Evolutionary conservation across 2,113 vertebrate genomes (phyloP), one percentile per base, ranked within the genome.

Genomic region (Apodemus speciosus): DNA sequence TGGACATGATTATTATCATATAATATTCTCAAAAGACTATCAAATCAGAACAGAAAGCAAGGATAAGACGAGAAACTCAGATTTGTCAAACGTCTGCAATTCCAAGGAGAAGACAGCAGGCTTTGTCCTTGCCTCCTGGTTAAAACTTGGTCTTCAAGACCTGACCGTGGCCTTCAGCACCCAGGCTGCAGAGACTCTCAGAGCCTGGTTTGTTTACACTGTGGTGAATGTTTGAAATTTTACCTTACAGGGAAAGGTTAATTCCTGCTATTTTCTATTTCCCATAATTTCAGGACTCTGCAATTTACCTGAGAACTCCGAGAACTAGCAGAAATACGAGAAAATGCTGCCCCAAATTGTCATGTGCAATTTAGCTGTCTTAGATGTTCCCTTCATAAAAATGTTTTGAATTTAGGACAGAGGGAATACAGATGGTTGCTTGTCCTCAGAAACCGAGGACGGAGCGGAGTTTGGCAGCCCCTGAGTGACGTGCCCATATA

Each of bases 241-340:
- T 15, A 56, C 76, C 18, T 93, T 93, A 89, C 30, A 94, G 73
- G 77, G 18, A 83, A 80, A 95, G 84, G 66, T 62, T 80, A 64
- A 92, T 89, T 86, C 40, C 9, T 85, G 88, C n/a, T 83, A 75
- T 94, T 96, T 62, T 93, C 84, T 72, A 66, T 93, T 92, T 96
- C 51, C 53, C 75, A 94, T 94, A 46, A 96, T 95, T 93, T 91
- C 84, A 80, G 43, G 64, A 46, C 89, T 95, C 83, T 94, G 92
- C 77, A 93, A 89, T 97, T 96, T 96, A 89, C 79, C 88, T 68
- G 91, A 95, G 95, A 96, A 92, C 71, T 40, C 90, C 80, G 89
- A 95, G 73, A 93, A 87, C 75, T 62, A 79, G 4, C n/a, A 95
- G 86, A 96, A 94, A 94, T 91, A 83, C 20, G 80, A 88, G 87